Evolutionary conservation across 2,113 vertebrate genomes (phyloP).

Genomic region (Sapajus apella): DNA sequence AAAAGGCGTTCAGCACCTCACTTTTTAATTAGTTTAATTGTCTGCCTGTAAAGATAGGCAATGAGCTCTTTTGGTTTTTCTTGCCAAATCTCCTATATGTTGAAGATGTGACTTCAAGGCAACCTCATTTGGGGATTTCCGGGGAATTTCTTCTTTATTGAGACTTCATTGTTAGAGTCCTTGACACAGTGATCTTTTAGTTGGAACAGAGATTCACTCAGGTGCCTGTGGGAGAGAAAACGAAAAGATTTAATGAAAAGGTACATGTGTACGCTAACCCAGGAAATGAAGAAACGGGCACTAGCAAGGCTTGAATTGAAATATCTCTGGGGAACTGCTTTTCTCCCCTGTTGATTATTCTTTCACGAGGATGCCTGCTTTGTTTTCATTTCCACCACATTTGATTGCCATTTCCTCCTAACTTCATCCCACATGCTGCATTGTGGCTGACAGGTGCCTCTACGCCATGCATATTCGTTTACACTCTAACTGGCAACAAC

Average conservation of each 20-base stretch:
- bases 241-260: slow-evolving; percentile 20
- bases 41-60: slow-evolving; percentile 68
- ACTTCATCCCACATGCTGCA: neutral
- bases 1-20: slow-evolving; percentile 75
- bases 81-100: slow-evolving; percentile 25
- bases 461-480: neutral
- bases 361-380: neutral
- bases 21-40: slow-evolving; percentile 78
- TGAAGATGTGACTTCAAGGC: slow-evolving; percentile 44
- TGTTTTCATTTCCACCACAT: neutral
- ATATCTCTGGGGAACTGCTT: neutral
- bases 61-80: slow-evolving; percentile 44
- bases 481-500: neutral
- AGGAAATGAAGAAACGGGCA: neutral
- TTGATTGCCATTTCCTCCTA: neutral
- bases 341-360: neutral
- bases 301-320: neutral
- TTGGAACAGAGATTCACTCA: neutral
- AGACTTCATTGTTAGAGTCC: slow-evolving; percentile 28
- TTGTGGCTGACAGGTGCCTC: neutral
- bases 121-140: neutral
- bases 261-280: neutral
- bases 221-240: neutral
- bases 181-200: slow-evolving; percentile 7
- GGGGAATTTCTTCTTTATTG: slow-evolving; percentile 65